A percentile compares a stretch with the other conserved stretches of the same genome.
Conservation (phyloP, 2,113 vertebrate species). For the Machaerirhynchus nigripectus region DNA sequence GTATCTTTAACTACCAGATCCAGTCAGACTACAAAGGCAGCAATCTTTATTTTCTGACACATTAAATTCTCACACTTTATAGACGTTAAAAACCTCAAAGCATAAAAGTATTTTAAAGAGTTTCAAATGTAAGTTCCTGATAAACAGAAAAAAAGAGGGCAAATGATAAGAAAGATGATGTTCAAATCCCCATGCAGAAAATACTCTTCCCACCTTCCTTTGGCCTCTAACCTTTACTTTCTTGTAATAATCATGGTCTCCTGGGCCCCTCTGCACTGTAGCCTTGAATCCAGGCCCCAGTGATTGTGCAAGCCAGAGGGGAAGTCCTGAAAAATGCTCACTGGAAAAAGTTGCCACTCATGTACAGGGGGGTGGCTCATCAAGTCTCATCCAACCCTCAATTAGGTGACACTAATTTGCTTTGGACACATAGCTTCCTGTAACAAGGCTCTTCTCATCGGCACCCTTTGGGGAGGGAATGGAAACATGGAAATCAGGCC, state of each 20-base stretch:
- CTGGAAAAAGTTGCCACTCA: background rate
- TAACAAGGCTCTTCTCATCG: background rate
- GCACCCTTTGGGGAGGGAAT: background rate
- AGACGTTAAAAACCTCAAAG: background rate
- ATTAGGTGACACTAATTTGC: background rate
- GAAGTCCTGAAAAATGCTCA: background rate
- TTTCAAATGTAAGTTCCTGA: background rate
- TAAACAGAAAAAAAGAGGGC: background rate
- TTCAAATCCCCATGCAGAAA: background rate
- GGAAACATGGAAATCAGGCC: background rate
- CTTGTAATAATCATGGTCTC: background rate
- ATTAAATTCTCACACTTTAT: background rate
- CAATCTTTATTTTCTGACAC: conserved; percentile 40
- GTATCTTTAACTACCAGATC: background rate
- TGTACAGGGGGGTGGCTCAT: background rate
- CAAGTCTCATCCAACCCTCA: background rate
- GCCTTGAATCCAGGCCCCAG: background rate
- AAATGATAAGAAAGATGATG: background rate
- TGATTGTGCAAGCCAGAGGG: background rate
- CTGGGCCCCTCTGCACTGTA: background rate
- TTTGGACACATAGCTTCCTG: background rate
- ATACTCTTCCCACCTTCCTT: background rate
- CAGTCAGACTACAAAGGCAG: conserved; percentile 36
- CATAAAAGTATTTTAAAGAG: background rate
- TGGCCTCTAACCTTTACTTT: background rate